Evolutionary conservation across 2,113 vertebrate genomes (phyloP).

Genomic region (Kryptolebias marmoratus): DNA sequence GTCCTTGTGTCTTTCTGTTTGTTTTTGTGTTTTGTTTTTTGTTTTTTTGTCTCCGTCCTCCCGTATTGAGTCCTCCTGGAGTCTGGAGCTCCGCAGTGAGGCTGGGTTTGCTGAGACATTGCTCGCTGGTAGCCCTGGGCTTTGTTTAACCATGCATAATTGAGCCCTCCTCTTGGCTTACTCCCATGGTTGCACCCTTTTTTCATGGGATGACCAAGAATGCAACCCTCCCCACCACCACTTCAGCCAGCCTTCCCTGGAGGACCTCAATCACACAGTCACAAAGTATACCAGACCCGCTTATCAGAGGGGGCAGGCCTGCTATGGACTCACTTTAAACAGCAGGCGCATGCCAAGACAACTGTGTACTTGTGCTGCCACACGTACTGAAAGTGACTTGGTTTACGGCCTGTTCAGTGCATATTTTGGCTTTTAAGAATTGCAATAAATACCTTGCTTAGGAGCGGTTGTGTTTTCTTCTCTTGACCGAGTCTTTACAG

Average conservation of each 20-base stretch:
- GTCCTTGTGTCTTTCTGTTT: slow-evolving; percentile 46
- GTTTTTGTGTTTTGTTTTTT: slow-evolving; percentile 18
- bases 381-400: slow-evolving; percentile 13
- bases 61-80: slow-evolving; percentile 39
- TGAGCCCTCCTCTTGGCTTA: slow-evolving; percentile 83
- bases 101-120: slow-evolving; percentile 70
- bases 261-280: slow-evolving; percentile 81
- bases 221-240: slow-evolving; percentile 79
- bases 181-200: slow-evolving; percentile 86
- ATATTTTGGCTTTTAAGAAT: neutral
- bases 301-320: slow-evolving; percentile 79
- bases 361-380: slow-evolving; percentile 33
- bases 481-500: neutral
- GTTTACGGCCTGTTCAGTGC: neutral
- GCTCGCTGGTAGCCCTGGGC: slow-evolving; percentile 77
- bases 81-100: slow-evolving; percentile 49
- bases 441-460: neutral
- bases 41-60: neutral
- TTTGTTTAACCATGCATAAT: slow-evolving; percentile 83
- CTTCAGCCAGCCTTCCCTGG: slow-evolving; percentile 76
- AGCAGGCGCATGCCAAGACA: slow-evolving; percentile 49
- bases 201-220: slow-evolving; percentile 87
- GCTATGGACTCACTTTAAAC: slow-evolving; percentile 65
- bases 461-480: neutral
- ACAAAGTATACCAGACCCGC: slow-evolving; percentile 79